Percentiles rank a stretch among this genome's conserved stretches.
phyloP scores from a whole-genome alignment of 1,140 invertebrate species.

The Drosophila eugracilis region DNA sequence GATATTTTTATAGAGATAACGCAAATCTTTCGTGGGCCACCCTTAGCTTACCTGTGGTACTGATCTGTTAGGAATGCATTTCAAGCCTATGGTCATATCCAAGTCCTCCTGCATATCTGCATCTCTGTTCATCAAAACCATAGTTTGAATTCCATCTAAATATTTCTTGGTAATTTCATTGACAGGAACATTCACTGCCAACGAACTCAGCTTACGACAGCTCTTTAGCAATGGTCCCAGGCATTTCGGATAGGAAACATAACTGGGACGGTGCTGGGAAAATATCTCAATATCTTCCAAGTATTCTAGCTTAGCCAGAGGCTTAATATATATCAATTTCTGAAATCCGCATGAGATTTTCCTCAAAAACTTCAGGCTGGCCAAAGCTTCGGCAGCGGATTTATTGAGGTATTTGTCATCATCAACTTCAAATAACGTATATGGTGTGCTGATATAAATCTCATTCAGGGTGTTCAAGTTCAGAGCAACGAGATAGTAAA shows the following conservation, averaged over 20 bases:
- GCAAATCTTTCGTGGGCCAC: too few species aligned
- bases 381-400: neutral
- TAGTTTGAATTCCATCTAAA: neutral
- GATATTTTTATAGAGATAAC: too few species aligned
- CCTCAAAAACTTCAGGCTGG: neutral
- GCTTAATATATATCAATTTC: slow-evolving; percentile 3
- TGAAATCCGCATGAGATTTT: neutral
- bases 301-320: neutral
- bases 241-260: neutral
- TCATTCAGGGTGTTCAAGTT: neutral
- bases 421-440: neutral
- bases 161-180: neutral
- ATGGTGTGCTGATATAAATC: neutral
- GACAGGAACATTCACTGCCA: neutral
- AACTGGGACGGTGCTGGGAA: slow-evolving; percentile 5
- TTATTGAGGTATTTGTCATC: neutral
- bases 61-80: neutral
- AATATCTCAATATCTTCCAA: neutral
- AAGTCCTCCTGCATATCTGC: neutral
- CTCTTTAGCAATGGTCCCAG: neutral
- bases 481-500: neutral
- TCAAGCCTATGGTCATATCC: neutral
- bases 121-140: neutral
- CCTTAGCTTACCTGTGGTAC: too few species aligned
- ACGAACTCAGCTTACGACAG: slow-evolving; percentile 5